phyloP scores from a whole-genome alignment of 2,797 vertebrate species.

The Anniella stebbinsi region DNA sequence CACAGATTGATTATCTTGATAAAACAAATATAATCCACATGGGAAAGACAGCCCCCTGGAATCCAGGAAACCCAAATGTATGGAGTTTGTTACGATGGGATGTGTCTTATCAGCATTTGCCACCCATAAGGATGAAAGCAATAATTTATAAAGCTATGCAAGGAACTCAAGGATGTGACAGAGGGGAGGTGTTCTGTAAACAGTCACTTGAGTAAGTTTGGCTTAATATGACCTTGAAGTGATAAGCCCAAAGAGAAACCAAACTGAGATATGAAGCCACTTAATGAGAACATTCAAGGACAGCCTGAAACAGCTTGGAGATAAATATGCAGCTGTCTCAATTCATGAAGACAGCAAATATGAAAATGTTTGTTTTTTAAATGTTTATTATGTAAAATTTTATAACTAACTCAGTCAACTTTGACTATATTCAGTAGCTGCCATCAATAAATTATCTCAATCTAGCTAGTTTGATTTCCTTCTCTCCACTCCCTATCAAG shows the following conservation, averaged over 20 bases:
- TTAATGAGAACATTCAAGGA: slow-evolving; percentile 27
- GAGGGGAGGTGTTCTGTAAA: neutral
- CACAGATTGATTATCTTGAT: neutral
- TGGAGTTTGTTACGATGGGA: neutral
- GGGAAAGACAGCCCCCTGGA: neutral
- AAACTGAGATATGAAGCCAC: slow-evolving; percentile 21
- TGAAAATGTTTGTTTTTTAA: neutral
- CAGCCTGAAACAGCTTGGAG: neutral
- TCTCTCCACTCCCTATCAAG: neutral
- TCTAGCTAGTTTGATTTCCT: neutral
- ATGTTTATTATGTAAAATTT: neutral
- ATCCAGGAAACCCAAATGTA: neutral
- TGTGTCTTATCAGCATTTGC: neutral
- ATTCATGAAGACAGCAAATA: neutral
- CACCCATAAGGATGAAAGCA: neutral
- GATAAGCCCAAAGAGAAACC: slow-evolving; percentile 5
- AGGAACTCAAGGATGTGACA: neutral
- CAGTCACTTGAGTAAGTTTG: slow-evolving; percentile 10
- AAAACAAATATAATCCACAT: neutral
- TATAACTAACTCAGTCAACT: neutral
- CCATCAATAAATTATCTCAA: neutral
- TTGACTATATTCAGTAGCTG: neutral
- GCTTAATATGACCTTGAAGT: slow-evolving; percentile 17
- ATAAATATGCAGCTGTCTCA: slow-evolving; percentile 13
- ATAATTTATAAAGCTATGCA: slow-evolving; percentile 7